These are phyloP conservation scores for Molanna angustata DNA, from an alignment of 2,888 invertebrate genomes.

Conservation along the genomic window DNA sequence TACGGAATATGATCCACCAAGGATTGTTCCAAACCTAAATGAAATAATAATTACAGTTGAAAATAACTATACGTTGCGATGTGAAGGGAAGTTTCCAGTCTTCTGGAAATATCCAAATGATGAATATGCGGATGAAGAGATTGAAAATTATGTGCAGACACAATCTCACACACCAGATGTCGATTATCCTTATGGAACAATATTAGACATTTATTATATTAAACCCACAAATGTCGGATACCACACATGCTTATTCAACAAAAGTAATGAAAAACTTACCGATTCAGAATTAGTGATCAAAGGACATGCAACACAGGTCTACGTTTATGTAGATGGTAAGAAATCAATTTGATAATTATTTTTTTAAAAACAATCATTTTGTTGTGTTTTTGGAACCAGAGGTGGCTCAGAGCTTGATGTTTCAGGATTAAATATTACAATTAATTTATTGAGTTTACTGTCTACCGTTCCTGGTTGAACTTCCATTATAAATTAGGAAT, in stretches of 20 bases:
- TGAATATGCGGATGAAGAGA: constrained; percentile 6
- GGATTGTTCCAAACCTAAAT: constrained; percentile 40
- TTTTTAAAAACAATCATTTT: neutral
- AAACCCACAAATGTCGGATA: constrained; percentile 52
- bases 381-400: too few species aligned
- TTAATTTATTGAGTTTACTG: too few species aligned
- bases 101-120: constrained; percentile 40
- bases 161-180: too few species aligned
- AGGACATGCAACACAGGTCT: constrained; percentile 45
- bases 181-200: constrained; percentile 45
- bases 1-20: constrained; percentile 42
- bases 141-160: neutral
- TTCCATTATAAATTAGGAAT: too few species aligned
- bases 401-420: too few species aligned
- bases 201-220: constrained; percentile 48
- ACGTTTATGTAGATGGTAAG: constrained; percentile 56
- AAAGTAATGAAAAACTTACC: constrained; percentile 31
- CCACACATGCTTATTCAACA: constrained; percentile 54
- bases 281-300: constrained; percentile 39
- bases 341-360: too few species aligned
- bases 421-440: too few species aligned
- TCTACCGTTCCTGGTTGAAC: too few species aligned
- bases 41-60: constrained; percentile 40
- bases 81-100: constrained; percentile 45
- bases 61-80: constrained; percentile 43